Percentiles rank a stretch among this genome's conserved stretches.
Conservation (phyloP, 2,888 invertebrate genomes). For the Antheraea assamensis region DNA sequence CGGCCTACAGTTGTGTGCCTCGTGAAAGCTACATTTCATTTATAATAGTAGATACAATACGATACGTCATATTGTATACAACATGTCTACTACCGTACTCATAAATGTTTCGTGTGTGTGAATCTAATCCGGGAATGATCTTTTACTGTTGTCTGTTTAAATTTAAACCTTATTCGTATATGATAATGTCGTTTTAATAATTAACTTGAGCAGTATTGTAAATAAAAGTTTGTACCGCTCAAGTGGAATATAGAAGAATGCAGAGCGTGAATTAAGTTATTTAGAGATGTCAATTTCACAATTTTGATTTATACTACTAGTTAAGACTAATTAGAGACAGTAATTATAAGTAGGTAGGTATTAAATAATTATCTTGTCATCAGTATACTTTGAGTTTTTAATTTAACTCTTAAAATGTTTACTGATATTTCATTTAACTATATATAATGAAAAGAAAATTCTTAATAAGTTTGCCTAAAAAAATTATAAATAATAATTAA, state of each 20-base stretch:
- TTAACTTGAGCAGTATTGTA: constrained; percentile 55
- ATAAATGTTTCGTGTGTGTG: constrained; percentile 70
- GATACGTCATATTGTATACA: constrained; percentile 77
- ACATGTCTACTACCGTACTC: constrained; percentile 70
- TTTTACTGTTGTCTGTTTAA: constrained; percentile 8
- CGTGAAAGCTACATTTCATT: constrained; percentile 82
- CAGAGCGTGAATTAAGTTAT: constrained; percentile 79
- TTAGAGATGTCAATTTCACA: constrained; percentile 78
- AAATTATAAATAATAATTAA: too few species aligned
- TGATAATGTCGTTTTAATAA: constrained; percentile 34
- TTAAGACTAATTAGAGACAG: neutral
- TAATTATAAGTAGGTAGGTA: neutral
- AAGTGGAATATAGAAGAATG: constrained; percentile 78
- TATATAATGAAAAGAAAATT: neutral
- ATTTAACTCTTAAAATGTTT: neutral
- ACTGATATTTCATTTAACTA: neutral
- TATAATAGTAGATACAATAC: constrained; percentile 77
- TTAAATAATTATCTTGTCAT: neutral
- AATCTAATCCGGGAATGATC: constrained; percentile 29
- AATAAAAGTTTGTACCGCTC: constrained; percentile 67
- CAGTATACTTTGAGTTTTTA: neutral
- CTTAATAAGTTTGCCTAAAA: neutral
- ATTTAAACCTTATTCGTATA: constrained; percentile 31
- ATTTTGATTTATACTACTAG: constrained; percentile 61
- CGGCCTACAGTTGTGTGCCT: constrained; percentile 69